These are phyloP conservation scores for Pachydiplax longipennis DNA, from an alignment of 2,888 invertebrate genomes.

Conservation along the genomic window DNA sequence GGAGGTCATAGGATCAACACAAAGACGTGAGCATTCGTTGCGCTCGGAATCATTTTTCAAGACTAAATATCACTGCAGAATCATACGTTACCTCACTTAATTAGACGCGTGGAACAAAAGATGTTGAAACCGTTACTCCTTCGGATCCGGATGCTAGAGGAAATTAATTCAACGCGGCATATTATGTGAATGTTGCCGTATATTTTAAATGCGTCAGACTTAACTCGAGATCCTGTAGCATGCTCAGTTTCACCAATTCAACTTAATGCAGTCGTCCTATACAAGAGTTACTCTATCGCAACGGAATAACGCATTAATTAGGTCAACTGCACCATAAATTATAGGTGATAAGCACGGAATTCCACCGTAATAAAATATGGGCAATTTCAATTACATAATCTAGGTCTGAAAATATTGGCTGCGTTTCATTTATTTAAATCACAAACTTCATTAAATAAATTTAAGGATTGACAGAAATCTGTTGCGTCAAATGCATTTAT, in stretches of 20 bases:
- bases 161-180: background rate
- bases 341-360: no score
- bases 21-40: constrained; percentile 12
- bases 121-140: background rate
- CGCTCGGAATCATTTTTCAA: constrained; percentile 2
- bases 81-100: constrained; percentile 18
- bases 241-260: background rate
- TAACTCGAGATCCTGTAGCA: background rate
- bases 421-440: no score
- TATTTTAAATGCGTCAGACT: background rate
- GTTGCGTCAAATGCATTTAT: no score
- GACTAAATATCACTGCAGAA: background rate
- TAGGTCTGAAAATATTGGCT: no score
- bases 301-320: no score
- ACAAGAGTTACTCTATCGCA: no score
- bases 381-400: no score
- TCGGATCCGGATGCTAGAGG: background rate
- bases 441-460: no score
- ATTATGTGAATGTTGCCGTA: background rate
- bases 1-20: constrained; percentile 16
- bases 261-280: no score
- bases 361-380: no score
- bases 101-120: constrained; percentile 11
- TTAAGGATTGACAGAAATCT: no score
- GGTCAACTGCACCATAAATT: no score